Conservation (phyloP, 2,888 invertebrate genomes). For the Tenthredo mesomela region DNA sequence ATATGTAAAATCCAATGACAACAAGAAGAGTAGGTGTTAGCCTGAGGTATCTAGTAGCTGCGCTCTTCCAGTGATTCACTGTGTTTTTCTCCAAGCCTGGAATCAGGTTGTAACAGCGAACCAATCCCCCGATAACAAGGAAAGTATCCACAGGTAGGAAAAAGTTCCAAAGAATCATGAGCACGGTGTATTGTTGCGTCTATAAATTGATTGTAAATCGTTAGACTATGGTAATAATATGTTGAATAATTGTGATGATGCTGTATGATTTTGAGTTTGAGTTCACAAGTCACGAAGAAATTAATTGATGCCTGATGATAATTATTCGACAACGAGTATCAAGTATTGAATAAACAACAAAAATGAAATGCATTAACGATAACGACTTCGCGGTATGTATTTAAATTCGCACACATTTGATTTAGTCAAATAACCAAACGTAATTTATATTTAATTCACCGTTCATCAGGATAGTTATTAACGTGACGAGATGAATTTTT, state of each 20-base stretch:
- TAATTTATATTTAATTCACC: neutral
- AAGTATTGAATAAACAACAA: neutral
- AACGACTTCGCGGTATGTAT: neutral
- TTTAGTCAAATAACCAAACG: neutral
- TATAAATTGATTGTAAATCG: constrained; percentile 12
- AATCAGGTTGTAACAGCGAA: constrained; percentile 47
- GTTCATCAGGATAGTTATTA: neutral
- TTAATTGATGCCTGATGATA: neutral
- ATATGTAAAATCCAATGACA: constrained; percentile 82
- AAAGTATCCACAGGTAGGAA: constrained; percentile 52
- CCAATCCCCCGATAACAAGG: constrained; percentile 50
- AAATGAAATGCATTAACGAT: neutral
- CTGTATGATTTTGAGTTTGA: neutral
- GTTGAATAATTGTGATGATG: neutral
- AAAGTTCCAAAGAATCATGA: constrained; percentile 50
- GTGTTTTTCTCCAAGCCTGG: constrained; percentile 44
- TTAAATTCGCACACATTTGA: neutral
- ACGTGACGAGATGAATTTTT: neutral
- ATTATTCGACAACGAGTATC: neutral
- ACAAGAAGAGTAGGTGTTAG: constrained; percentile 82
- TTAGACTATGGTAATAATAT: neutral
- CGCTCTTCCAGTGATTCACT: constrained; percentile 41
- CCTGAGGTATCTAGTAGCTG: constrained; percentile 71
- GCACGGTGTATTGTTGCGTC: constrained; percentile 41
- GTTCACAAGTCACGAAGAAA: neutral